Conservation (phyloP, 2,797 vertebrate genomes). For the Macroramphosus scolopax region DNA sequence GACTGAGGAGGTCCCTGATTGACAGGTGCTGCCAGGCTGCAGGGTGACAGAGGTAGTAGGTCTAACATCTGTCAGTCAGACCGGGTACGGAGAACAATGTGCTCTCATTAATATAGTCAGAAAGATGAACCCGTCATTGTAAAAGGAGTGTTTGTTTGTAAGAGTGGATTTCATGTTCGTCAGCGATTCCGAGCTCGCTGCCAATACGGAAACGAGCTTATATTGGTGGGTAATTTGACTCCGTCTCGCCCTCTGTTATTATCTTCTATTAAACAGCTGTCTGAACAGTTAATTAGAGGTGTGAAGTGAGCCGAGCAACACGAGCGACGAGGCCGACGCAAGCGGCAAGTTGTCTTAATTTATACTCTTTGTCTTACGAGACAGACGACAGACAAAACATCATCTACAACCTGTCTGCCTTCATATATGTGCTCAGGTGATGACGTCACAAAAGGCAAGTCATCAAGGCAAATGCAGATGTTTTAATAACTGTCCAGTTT, state of each 20-base stretch:
- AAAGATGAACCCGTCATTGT: too few species aligned
- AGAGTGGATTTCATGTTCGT: too few species aligned
- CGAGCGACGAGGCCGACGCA: conserved; percentile 5
- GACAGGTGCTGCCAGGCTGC: conserved; percentile 62
- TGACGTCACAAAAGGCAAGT: too few species aligned
- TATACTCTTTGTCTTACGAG: conserved; percentile 3
- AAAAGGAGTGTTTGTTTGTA: conserved; percentile 30
- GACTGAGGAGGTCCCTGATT: conserved; percentile 51
- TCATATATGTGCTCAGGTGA: too few species aligned
- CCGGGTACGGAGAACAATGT: too few species aligned
- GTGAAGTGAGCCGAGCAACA: conserved; percentile 40
- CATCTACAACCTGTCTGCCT: neutral
- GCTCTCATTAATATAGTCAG: too few species aligned
- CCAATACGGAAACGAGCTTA: too few species aligned
- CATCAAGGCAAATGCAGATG: too few species aligned
- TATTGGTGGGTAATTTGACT: conserved; percentile 54
- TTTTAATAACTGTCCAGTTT: too few species aligned
- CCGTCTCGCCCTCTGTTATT: too few species aligned
- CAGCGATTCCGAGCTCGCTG: conserved; percentile 6
- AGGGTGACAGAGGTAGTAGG: conserved; percentile 42
- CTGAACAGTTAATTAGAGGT: conserved; percentile 60
- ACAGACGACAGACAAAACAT: too few species aligned
- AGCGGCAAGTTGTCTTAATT: conserved; percentile 7
- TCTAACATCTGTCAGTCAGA: conserved; percentile 46
- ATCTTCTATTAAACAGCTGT: conserved; percentile 51